Evolutionary conservation across 2,797 vertebrate species (phyloP).

Genomic region (Enteromius treurensis): DNA sequence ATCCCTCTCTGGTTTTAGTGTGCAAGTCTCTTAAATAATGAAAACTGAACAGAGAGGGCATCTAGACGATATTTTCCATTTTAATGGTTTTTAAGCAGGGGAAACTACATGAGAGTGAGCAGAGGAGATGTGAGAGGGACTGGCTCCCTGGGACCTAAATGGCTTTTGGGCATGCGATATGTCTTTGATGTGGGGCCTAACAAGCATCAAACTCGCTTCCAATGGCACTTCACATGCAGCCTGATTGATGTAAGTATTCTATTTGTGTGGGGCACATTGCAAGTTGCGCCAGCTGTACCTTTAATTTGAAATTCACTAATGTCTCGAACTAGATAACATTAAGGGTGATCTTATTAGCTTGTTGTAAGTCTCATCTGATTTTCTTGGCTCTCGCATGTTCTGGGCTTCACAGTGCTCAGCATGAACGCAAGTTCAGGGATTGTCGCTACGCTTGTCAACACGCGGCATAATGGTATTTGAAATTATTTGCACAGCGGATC

Average conservation of each 20-base stretch:
- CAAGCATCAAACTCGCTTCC: slow-evolving; percentile 73
- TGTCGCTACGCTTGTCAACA: slow-evolving; percentile 74
- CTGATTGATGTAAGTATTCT: slow-evolving; percentile 73
- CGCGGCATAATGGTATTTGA: slow-evolving; percentile 71
- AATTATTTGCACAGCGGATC: slow-evolving; percentile 78
- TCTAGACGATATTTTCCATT: slow-evolving; percentile 72
- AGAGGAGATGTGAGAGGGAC: slow-evolving; percentile 64
- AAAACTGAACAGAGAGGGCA: slow-evolving; percentile 69
- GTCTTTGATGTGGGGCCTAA: slow-evolving; percentile 79
- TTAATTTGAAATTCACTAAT: slow-evolving; percentile 81
- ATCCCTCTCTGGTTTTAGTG: slow-evolving; percentile 51
- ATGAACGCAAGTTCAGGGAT: slow-evolving; percentile 72
- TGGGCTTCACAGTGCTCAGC: slow-evolving; percentile 53
- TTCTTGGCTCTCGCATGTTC: slow-evolving; percentile 59
- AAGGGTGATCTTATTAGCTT: slow-evolving; percentile 73
- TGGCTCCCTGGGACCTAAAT: slow-evolving; percentile 74
- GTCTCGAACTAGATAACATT: slow-evolving; percentile 71
- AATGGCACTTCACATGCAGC: slow-evolving; percentile 65
- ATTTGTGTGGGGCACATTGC: slow-evolving; percentile 68
- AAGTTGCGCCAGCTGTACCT: slow-evolving; percentile 76
- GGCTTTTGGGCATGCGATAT: slow-evolving; percentile 75
- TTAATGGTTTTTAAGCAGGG: slow-evolving; percentile 76
- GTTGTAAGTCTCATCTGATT: slow-evolving; percentile 60
- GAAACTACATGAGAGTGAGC: slow-evolving; percentile 65
- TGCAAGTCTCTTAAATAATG: slow-evolving; percentile 72